A percentile compares a stretch with the other conserved stretches of the same genome.
Conservation (phyloP, 37 sponge, comb jelly and placozoan genomes). For the Agelas oroides region DNA sequence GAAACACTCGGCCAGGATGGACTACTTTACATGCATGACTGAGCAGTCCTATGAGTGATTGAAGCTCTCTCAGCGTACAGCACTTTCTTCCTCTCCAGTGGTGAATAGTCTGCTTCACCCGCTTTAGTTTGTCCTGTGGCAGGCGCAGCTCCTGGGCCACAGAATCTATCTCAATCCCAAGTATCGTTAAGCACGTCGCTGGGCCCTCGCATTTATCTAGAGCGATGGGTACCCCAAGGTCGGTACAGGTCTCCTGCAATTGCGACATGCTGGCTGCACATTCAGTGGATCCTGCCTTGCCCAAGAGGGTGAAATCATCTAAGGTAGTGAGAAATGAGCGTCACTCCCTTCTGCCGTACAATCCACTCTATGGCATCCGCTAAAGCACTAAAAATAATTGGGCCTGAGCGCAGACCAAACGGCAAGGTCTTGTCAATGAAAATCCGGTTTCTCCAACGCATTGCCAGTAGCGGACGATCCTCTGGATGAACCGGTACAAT, state of each 20-base stretch:
- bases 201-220: constrained; percentile 14
- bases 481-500: neutral
- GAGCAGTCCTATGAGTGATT: constrained; percentile 6
- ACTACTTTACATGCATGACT: constrained; percentile 14
- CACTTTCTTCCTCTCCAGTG: neutral
- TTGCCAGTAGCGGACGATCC: neutral
- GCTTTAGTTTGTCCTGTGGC: constrained; percentile 9
- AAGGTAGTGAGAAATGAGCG: neutral
- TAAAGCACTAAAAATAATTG: too few species aligned
- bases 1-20: constrained; percentile 5
- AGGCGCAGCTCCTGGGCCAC: neutral
- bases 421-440: neutral
- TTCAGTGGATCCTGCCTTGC: neutral
- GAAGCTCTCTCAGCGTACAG: constrained; percentile 23
- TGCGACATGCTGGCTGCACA: neutral
- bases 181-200: neutral
- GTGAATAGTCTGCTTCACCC: neutral
- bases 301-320: constrained; percentile 4
- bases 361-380: neutral
- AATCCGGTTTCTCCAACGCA: neutral
- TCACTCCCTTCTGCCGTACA: neutral
- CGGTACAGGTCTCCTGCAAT: neutral
- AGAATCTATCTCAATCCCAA: constrained; percentile 11
- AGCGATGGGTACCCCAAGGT: neutral
- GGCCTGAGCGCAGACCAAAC: too few species aligned